Evolutionary conservation across 2,113 vertebrate genomes (phyloP).

Genomic region (Pseudorasbora parva): DNA sequence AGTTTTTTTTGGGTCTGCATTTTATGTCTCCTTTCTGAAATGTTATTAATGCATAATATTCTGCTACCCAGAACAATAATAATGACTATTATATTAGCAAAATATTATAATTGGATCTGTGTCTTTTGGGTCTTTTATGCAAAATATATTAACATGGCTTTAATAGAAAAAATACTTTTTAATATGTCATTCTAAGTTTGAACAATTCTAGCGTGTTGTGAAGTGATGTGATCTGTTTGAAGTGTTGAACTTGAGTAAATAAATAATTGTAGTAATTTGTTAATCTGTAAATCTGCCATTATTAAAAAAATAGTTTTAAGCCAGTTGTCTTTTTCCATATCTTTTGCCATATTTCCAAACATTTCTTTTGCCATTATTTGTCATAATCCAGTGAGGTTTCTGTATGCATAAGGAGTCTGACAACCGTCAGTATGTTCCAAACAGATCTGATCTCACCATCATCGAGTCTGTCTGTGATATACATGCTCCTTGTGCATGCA

Average conservation of each 20-base stretch:
- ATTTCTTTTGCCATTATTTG: too few relatives aligned
- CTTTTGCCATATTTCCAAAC: too few relatives aligned
- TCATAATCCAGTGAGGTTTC: too few relatives aligned
- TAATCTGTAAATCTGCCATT: background rate
- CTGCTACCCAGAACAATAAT: background rate
- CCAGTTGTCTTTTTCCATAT: too few relatives aligned
- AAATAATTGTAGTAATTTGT: background rate
- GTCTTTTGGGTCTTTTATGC: background rate
- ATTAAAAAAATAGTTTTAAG: too few relatives aligned
- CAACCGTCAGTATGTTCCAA: too few relatives aligned
- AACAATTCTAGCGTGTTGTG: background rate
- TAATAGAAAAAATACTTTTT: background rate
- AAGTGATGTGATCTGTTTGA: too few relatives aligned
- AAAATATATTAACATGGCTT: background rate
- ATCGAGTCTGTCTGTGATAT: too few relatives aligned
- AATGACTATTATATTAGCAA: background rate
- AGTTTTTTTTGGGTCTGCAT: background rate
- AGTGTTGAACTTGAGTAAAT: background rate
- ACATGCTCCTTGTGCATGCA: too few relatives aligned
- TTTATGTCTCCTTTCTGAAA: background rate
- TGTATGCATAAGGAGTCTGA: too few relatives aligned
- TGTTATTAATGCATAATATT: background rate
- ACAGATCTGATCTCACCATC: too few relatives aligned
- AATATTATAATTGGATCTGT: background rate
- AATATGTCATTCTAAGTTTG: background rate